A percentile compares a stretch with the other conserved stretches of the same genome.
phyloP scores from a whole-genome alignment of 2,113 vertebrate genomes.

The Galbula dea region DNA sequence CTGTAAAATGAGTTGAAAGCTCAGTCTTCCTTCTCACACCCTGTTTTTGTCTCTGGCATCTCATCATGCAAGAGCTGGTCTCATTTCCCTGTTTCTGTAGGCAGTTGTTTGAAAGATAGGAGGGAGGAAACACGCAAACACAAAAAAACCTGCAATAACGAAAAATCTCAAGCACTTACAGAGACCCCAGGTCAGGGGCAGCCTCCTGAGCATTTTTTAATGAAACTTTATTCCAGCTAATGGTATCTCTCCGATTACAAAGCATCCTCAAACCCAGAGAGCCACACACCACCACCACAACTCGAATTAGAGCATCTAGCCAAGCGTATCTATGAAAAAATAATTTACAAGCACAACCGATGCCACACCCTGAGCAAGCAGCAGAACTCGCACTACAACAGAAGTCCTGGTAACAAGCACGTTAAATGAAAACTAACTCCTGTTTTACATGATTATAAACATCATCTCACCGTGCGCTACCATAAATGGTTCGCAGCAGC shows the following conservation, averaged over 20 bases:
- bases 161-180: neutral
- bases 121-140: neutral
- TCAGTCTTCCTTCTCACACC: neutral
- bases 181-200: neutral
- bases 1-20: neutral
- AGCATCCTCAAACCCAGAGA: neutral
- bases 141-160: neutral
- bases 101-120: neutral
- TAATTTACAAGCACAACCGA: neutral
- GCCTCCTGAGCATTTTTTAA: neutral
- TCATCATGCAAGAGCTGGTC: neutral
- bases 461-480: neutral
- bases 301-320: neutral
- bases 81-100: conserved; percentile 5
- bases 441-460: neutral
- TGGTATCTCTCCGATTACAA: neutral
- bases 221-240: neutral
- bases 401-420: neutral
- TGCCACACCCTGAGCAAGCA: conserved; percentile 42
- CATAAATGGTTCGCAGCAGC: conserved; percentile 29
- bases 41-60: conserved; percentile 2
- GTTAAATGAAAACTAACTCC: neutral
- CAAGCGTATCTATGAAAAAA: neutral
- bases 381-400: neutral
- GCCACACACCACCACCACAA: neutral